Evolutionary conservation across 2,888 invertebrate genomes (phyloP).

Genomic region (Empis stercorea): DNA sequence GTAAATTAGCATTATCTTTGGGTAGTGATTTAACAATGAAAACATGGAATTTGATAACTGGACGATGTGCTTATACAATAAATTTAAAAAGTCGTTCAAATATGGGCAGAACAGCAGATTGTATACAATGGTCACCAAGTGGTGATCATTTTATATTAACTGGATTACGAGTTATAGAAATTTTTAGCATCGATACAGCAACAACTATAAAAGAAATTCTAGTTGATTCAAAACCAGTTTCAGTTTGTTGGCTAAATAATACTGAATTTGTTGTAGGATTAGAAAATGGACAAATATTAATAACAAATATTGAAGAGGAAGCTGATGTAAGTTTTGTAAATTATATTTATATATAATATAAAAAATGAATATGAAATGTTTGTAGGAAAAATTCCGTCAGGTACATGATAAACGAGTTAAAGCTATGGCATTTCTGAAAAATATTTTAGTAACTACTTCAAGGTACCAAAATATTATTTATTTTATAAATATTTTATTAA

Average conservation of each 20-base stretch:
- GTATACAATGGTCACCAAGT: constrained; percentile 58
- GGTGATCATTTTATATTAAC: constrained; percentile 66
- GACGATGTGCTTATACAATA: constrained; percentile 78
- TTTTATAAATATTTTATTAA: not conserved
- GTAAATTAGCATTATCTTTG: constrained; percentile 76
- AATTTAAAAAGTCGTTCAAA: constrained; percentile 59
- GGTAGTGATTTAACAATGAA: constrained; percentile 71
- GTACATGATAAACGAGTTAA: constrained; percentile 58
- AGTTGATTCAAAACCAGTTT: constrained; percentile 55
- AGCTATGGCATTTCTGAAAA: constrained; percentile 43
- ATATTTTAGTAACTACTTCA: constrained; percentile 54
- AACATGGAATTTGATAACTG: constrained; percentile 92
- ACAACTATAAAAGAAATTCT: constrained; percentile 54
- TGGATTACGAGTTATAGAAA: constrained; percentile 57
- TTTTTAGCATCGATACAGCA: constrained; percentile 71
- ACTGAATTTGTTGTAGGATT: constrained; percentile 53
- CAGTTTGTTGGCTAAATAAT: constrained; percentile 55
- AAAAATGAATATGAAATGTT: no score
- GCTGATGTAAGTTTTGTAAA: no score
- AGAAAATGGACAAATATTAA: constrained; percentile 57
- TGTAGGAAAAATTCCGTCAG: constrained; percentile 20
- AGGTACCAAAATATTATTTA: constrained; percentile 31
- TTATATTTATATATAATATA: no score
- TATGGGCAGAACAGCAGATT: constrained; percentile 32
- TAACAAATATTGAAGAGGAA: constrained; percentile 16